Percentiles rank a stretch among this genome's conserved stretches.
Conservation (phyloP, 2,797 vertebrate genomes). For the Stomatorhinus walkeri region DNA sequence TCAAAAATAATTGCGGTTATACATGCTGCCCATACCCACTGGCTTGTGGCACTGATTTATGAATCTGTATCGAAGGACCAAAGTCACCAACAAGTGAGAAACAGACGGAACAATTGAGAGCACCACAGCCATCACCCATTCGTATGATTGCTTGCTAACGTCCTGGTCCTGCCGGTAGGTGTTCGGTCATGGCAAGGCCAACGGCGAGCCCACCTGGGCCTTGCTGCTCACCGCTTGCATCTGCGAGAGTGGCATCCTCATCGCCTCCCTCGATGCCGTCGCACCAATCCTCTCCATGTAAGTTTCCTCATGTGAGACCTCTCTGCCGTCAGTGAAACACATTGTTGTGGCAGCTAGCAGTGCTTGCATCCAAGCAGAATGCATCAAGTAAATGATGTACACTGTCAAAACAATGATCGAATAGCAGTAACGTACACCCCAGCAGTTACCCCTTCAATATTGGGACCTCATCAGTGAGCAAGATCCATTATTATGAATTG, state of each 20-base stretch:
- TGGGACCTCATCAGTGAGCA: background rate
- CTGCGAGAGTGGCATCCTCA: slow-evolving; percentile 95
- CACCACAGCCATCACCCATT: background rate
- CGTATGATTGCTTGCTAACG: background rate
- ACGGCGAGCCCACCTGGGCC: slow-evolving; percentile 93
- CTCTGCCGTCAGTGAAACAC: background rate
- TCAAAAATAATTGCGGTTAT: slow-evolving; percentile 4
- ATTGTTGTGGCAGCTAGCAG: background rate
- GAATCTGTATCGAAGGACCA: background rate
- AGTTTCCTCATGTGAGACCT: slow-evolving; percentile 12
- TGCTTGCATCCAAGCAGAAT: background rate
- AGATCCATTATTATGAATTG: background rate
- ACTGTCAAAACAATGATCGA: background rate
- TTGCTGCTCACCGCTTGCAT: slow-evolving; percentile 89
- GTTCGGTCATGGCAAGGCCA: slow-evolving; percentile 92
- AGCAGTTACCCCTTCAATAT: background rate
- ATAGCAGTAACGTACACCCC: background rate
- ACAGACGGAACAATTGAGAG: background rate
- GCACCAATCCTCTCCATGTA: slow-evolving; percentile 98
- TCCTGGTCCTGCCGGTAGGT: slow-evolving; percentile 59
- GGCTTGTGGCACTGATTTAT: slow-evolving; percentile 19
- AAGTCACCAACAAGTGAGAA: slow-evolving; percentile 10
- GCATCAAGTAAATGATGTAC: background rate
- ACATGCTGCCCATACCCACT: background rate
- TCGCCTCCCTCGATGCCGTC: slow-evolving; percentile 88